phyloP scores from a whole-genome alignment of 2,888 invertebrate genomes.

The Diachrysia chrysitis region DNA sequence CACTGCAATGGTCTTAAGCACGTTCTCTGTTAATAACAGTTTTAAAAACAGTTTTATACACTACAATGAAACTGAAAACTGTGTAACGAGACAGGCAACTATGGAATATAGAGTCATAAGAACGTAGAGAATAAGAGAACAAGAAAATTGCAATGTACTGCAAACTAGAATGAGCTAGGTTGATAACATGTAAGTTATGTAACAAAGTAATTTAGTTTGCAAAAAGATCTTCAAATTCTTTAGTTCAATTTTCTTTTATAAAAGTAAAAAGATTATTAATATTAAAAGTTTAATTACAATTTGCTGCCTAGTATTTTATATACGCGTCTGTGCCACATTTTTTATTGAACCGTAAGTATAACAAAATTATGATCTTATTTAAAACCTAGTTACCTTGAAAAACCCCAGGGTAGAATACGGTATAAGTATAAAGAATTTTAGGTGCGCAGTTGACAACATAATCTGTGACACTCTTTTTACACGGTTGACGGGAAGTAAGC shows the following conservation, averaged over 20 bases:
- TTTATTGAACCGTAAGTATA: no score
- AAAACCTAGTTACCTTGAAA: no score
- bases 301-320: no score
- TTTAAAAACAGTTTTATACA: conserved; percentile 7
- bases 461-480: neutral
- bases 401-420: no score
- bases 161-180: conserved; percentile 4
- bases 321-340: no score
- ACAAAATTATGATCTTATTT: no score
- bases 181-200: no score
- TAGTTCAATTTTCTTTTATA: no score
- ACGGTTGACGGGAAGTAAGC: conserved; percentile 5
- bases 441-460: neutral
- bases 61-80: conserved; percentile 20
- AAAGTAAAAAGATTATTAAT: no score
- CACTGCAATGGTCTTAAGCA: conserved; percentile 23
- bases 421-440: neutral
- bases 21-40: conserved; percentile 21
- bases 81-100: conserved; percentile 17
- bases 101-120: conserved; percentile 7
- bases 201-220: neutral
- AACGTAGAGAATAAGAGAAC: conserved; percentile 17
- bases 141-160: conserved; percentile 13
- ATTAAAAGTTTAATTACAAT: no score
- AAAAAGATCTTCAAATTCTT: no score